Conservation (phyloP, 1,140 invertebrate species). For the Wasmannia auropunctata region DNA sequence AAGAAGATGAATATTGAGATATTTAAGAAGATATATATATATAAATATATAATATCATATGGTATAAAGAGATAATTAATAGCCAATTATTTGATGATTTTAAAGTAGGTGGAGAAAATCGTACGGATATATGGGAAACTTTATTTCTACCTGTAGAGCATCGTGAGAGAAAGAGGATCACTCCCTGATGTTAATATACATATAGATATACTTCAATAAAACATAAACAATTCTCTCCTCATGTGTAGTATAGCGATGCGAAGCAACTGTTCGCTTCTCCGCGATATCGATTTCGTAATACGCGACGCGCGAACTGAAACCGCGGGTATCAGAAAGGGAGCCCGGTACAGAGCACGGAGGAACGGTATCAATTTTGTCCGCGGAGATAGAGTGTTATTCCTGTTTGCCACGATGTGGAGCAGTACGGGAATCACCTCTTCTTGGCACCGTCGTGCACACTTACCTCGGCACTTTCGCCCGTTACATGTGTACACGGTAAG, state of each 20-base stretch:
- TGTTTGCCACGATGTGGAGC: slow-evolving; percentile 41
- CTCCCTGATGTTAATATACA: slow-evolving; percentile 17
- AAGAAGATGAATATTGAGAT: no score
- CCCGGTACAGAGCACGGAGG: neutral
- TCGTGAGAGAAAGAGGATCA: neutral
- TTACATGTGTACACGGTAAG: slow-evolving; percentile 47
- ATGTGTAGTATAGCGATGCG: neutral
- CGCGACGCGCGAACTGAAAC: neutral
- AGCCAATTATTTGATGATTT: neutral
- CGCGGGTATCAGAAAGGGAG: slow-evolving; percentile 24
- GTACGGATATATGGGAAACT: neutral
- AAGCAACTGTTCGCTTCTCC: slow-evolving; percentile 31
- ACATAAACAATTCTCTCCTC: slow-evolving; percentile 21
- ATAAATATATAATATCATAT: neutral
- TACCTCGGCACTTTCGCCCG: slow-evolving; percentile 46
- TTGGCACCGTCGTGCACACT: slow-evolving; percentile 41
- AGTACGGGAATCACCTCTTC: slow-evolving; percentile 54
- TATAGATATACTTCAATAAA: neutral
- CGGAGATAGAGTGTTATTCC: slow-evolving; percentile 55
- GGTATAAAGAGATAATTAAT: neutral
- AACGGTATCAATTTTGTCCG: slow-evolving; percentile 38
- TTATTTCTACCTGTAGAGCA: neutral
- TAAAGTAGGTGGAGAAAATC: neutral
- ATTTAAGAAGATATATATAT: no score
- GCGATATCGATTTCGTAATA: slow-evolving; percentile 37